Base-by-base conservation (phyloP, 2,797 vertebrate species). In the Platalea minor region DNA sequence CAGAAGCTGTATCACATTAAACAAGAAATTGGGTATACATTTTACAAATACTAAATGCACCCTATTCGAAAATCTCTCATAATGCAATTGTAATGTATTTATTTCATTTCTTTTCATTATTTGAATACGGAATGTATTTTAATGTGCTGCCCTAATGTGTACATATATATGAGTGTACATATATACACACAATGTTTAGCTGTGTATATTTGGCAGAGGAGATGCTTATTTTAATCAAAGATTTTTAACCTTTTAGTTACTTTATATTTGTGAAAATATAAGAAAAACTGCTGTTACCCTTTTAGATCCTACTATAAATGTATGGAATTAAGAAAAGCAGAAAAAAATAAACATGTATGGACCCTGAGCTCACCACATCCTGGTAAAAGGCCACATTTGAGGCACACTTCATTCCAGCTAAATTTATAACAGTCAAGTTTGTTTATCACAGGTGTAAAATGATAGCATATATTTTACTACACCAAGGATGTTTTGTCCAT, bases 141-240 rank as follows among this genome's bases (percentile, higher is more conserved):
- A 35, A 35, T 35, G 14, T 46, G 23, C 28, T 75, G 26, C 29
- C 7, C 48, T 33, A 45, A 60, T 6, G 3, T 31, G 16, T 53
- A 19, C 4, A 0, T 51, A 11, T 35, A 10, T 41, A 5, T 46
- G 37, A 33, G 41, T 8, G 3, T 50, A 1, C 12, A 3, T 16
- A 14, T 10, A 28, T 1, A 46, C 1, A 31, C 2, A 7, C 18
- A 45, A 3, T 31, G 17, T 51, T 67, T 37, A 79, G n/a, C 56
- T 80, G 9, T 56, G 56, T 77, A 6, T 48, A 39, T 48, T 35
- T 75, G 39, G 43, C 88, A 67, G 19, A 57, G 33, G 11, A 61
- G 26, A 70, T 50, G 20, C 17, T 67, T 84, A 23, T 76, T 94
- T 85, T 57, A 67, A 39, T 60, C 37, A 63, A 56, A 57, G 41